Evolutionary conservation across 2,888 invertebrate genomes (phyloP), one percentile per base, ranked within the genome.

Genomic region (Agapostemon virescens): DNA sequence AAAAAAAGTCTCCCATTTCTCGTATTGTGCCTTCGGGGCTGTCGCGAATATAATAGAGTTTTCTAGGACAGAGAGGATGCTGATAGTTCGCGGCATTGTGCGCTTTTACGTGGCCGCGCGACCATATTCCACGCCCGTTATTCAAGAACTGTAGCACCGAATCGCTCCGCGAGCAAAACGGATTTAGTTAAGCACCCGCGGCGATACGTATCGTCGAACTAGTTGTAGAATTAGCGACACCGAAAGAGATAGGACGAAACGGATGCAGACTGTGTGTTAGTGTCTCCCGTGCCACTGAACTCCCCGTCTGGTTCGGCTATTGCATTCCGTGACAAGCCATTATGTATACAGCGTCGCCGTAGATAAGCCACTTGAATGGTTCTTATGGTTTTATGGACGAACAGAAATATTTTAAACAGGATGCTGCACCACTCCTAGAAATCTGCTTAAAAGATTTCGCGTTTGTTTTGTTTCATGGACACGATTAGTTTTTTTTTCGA

Each of bases 31-130:
- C 78, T 81, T 74, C 75, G 67, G 67, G 75, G 69, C 78, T 74
- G 69, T 79, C 66, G 69, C 26, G 63, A 71, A 71, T 69, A 87
- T 87, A 87, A 86, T 85, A 79, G 82, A 82, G 78, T 82, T 86
- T 85, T 87, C 86, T 87, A 69, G 87, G 82, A 74, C 82, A 82
- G 79, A 78, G 78, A 73, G 84, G 74, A 81, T 81, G 78, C 81
- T 69, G 84, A 87, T 86, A 86, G 85, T 84, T 87, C 77, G 58
- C 74, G 55, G 77, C 84, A 85, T 86, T 87, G 86, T 86, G 79
- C 79, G 66, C 71, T 74, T 86, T 82, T 75, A 49, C 78, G n/a
- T 71, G 64, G 63, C 63, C 67, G 40, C 58, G 76, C 64, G 72
- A 61, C 76, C 75, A 85, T 84, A 73, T 64, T 66, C 69, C 69